These are phyloP conservation scores for Panagrolaimus sp. DNA, from an alignment of 1,140 invertebrate species.

Conservation along the genomic window DNA sequence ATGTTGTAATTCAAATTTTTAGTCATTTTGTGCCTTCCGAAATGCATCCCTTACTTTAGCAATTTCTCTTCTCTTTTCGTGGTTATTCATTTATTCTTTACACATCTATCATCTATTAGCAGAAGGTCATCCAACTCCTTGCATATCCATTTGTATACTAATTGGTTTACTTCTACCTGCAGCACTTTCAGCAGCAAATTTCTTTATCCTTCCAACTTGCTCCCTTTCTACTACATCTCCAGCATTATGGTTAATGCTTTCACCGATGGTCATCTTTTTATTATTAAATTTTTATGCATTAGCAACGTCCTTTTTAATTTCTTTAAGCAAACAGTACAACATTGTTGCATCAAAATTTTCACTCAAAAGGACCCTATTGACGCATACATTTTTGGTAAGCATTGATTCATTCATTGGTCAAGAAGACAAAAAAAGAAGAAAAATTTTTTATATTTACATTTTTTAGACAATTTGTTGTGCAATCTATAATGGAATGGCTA, in stretches of 20 bases:
- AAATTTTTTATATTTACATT: neutral
- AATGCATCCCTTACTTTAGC: conserved; percentile 30
- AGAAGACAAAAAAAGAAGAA: neutral
- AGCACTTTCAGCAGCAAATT: neutral
- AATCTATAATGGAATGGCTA: neutral
- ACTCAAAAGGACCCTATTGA: conserved; percentile 8
- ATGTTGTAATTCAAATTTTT: conserved; percentile 7
- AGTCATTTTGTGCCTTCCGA: conserved; percentile 35
- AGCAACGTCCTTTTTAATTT: conserved; percentile 34
- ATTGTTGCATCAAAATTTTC: conserved; percentile 24
- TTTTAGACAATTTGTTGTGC: conserved; percentile 1
- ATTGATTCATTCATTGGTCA: neutral
- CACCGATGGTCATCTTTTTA: conserved; percentile 22
- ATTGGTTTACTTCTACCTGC: neutral
- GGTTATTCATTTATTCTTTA: conserved; percentile 36
- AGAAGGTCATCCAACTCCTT: conserved; percentile 9
- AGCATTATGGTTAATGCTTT: conserved; percentile 31
- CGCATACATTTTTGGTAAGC: conserved; percentile 29
- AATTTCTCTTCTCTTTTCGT: conserved; percentile 27
- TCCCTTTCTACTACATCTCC: neutral
- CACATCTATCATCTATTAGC: conserved; percentile 30
- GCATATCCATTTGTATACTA: conserved; percentile 11
- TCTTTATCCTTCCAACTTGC: neutral
- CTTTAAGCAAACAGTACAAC: conserved; percentile 41
- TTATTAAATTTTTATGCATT: conserved; percentile 37